Evolutionary conservation across 2,113 vertebrate genomes (phyloP), one percentile per base, ranked within the genome.

Genomic region (Lycocorax pyrrhopterus): DNA sequence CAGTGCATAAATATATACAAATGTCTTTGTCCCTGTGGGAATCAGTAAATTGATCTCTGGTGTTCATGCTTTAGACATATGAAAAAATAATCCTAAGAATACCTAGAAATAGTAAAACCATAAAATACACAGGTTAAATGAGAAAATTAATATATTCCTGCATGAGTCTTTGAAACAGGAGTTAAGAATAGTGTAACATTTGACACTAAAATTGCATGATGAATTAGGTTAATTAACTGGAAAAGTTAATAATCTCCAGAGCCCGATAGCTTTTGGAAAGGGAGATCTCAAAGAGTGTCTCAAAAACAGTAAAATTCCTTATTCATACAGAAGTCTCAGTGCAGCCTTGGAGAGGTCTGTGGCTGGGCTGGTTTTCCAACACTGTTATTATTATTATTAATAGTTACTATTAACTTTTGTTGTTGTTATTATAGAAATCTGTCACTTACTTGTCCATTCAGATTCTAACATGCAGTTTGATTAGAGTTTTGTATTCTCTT

Each of bases 161-260:
- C 26, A 80, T 47, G 84, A 93, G 30, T 20, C 84, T 88, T 85
- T 86, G 82, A 96, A 90, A 93, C 67, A 55, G 37, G 84, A 95
- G 59, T 91, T 96, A 93, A 91, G 87, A 89, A 94, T 84, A 90
- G 55, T 71, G 51, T 77, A 95, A 87, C 16, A 52, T 86, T 94
- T 95, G 90, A 94, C 87, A 94, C 86, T 85, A 90, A 96, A 94
- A 93, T 96, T 93, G 91, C 75, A 90, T 80, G 71, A 87, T 93
- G 90, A 96, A 96, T 95, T 96, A 89, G 93, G 95, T 97, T 97
- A 97, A 96, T 96, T 96, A 96, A 95, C 82, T 92, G 90, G 94
- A 96, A 94, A 92, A 95, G 79, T 85, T 95, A 88, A 68, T 88
- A 77, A 77, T 85, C 93, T 93, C 84, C 35, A 88, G 88, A 73